phyloP scores from a whole-genome alignment of 2,888 invertebrate genomes.

The Margaritifera margaritifera region DNA sequence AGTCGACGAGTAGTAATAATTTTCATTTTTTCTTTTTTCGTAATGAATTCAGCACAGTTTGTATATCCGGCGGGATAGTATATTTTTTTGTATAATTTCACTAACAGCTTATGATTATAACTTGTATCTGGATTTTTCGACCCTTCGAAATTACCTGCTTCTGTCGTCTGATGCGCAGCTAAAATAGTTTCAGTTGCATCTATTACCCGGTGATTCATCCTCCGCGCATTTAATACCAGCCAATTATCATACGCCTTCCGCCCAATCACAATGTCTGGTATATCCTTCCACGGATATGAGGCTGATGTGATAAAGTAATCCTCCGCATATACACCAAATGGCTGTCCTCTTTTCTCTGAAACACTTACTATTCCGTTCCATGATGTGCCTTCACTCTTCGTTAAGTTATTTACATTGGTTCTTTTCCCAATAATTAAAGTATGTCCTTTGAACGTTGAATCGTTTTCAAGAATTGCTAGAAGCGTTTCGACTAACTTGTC shows the following conservation, averaged over 20 bases:
- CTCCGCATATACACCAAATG: constrained; percentile 54
- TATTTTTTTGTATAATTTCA: constrained; percentile 41
- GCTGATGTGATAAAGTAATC: constrained; percentile 60
- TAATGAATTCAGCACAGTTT: constrained; percentile 39
- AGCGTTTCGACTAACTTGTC: constrained; percentile 45
- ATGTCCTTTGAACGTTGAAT: constrained; percentile 21
- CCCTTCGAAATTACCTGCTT: constrained; percentile 55
- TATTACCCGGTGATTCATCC: constrained; percentile 42
- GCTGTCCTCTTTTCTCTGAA: constrained; percentile 42
- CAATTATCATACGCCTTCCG: constrained; percentile 64
- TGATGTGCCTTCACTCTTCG: constrained; percentile 34
- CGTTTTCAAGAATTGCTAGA: constrained; percentile 19
- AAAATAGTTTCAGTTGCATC: constrained; percentile 55
- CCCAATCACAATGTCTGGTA: constrained; percentile 63
- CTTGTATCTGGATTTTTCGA: constrained; percentile 40
- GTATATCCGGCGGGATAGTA: constrained; percentile 51
- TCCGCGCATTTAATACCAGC: constrained; percentile 54
- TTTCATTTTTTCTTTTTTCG: constrained; percentile 18
- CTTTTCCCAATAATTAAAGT: constrained; percentile 45
- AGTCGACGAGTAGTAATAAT: not conserved
- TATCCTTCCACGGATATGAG: constrained; percentile 54
- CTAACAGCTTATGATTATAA: constrained; percentile 52
- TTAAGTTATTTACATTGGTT: constrained; percentile 53
- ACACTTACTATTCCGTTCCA: constrained; percentile 32
- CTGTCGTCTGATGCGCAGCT: constrained; percentile 62